Evolutionary conservation across 2,888 invertebrate species (phyloP).

Genomic region (Brachyptera risi): DNA sequence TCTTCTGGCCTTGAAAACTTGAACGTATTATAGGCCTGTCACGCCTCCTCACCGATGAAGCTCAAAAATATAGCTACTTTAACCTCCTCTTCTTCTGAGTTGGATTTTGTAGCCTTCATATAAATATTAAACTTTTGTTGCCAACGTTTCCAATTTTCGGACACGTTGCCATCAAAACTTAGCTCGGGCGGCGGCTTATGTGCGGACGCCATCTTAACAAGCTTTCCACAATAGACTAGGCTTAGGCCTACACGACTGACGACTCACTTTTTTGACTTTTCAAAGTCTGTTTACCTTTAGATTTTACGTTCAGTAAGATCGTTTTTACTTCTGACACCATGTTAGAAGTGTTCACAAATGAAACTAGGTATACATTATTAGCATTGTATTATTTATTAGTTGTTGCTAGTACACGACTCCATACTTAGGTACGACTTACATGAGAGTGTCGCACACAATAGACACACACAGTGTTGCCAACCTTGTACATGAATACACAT

Average conservation of each 20-base stretch:
- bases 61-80: neutral
- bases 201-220: neutral
- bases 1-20: neutral
- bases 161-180: neutral
- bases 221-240: neutral
- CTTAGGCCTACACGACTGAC: neutral
- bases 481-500: too few species aligned
- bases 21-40: neutral
- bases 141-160: neutral
- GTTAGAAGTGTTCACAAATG: too few species aligned
- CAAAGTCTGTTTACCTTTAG: neutral
- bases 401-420: too few species aligned
- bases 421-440: too few species aligned
- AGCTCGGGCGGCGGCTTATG: neutral
- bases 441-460: too few species aligned
- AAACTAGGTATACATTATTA: too few species aligned
- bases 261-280: neutral
- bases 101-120: neutral
- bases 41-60: neutral
- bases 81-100: neutral
- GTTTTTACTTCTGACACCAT: neutral
- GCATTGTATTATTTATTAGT: too few species aligned
- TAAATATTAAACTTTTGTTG: neutral
- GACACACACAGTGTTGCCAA: too few species aligned
- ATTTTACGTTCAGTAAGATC: neutral